Conservation (phyloP, 1,140 invertebrate genomes). For the Papilio machaon region DNA sequence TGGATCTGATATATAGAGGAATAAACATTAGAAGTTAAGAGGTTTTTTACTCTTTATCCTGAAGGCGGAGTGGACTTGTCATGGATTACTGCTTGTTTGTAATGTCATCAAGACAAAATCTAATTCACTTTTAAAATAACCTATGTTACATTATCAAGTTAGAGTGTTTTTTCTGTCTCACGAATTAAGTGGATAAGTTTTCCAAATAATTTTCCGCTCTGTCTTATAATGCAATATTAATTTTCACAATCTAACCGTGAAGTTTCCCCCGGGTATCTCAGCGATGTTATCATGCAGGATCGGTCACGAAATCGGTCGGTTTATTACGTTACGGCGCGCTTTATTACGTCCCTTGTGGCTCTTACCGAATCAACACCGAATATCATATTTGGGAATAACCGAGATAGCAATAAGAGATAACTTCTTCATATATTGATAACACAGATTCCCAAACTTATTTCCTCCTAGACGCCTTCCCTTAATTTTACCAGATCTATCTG, state of each 20-base stretch:
- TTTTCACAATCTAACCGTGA: not conserved
- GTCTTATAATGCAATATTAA: not conserved
- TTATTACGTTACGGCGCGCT: not conserved
- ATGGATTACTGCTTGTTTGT: too few relatives aligned
- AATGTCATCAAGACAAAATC: too few relatives aligned
- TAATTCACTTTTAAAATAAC: too few relatives aligned
- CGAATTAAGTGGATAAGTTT: not conserved
- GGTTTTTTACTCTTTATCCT: too few relatives aligned
- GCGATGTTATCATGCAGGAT: not conserved
- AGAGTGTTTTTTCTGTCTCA: not conserved
- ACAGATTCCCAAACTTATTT: not conserved
- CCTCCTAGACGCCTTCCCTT: not conserved
- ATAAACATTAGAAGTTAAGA: too few relatives aligned
- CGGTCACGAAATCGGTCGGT: slow-evolving; percentile 11
- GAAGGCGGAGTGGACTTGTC: too few relatives aligned
- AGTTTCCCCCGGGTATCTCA: not conserved
- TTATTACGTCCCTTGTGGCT: slow-evolving; percentile 7
- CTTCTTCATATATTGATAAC: not conserved
- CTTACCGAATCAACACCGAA: slow-evolving; percentile 23
- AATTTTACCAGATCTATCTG: not conserved
- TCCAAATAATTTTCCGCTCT: not conserved
- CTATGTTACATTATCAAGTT: too few relatives aligned
- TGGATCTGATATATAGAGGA: too few relatives aligned
- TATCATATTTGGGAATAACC: slow-evolving; percentile 14
- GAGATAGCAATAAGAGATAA: not conserved